phyloP scores from a whole-genome alignment of 2,113 vertebrate species.

The Chamaetylas fuelleborni region DNA sequence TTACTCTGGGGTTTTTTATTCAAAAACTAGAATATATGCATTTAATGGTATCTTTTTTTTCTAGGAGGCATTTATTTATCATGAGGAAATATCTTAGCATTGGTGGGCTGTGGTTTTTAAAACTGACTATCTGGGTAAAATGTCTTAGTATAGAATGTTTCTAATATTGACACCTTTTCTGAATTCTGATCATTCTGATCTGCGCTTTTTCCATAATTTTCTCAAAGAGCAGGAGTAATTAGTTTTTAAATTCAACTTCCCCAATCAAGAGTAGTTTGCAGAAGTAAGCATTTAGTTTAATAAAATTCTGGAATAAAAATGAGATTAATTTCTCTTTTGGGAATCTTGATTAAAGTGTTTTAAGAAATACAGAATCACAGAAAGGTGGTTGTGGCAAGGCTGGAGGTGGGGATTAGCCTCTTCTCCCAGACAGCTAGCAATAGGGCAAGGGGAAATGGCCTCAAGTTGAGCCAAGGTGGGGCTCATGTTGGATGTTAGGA shows the following conservation, averaged over 20 bases:
- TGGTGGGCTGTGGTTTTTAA: not conserved
- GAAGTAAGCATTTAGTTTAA: not conserved
- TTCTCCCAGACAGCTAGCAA: not conserved
- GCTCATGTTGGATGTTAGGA: not conserved
- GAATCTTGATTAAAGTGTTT: not conserved
- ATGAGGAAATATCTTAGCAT: not conserved
- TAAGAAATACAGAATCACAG: not conserved
- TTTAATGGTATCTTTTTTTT: not conserved
- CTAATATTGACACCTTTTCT: not conserved
- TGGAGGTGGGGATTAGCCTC: not conserved
- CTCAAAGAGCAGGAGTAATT: not conserved
- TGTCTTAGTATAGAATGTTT: not conserved
- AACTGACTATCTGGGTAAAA: not conserved
- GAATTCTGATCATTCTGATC: not conserved
- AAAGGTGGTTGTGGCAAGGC: not conserved
- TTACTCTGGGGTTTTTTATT: not conserved
- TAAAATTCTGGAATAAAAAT: not conserved
- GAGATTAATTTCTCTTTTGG: not conserved
- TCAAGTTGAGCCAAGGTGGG: not conserved
- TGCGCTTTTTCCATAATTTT: not conserved
- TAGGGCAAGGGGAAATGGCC: not conserved
- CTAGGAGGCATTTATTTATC: not conserved
- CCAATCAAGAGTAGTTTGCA: not conserved
- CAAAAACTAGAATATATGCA: not conserved
- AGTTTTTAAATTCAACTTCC: not conserved